Conservation (phyloP, 1,140 invertebrate species). For the Dicyema japonicum region DNA sequence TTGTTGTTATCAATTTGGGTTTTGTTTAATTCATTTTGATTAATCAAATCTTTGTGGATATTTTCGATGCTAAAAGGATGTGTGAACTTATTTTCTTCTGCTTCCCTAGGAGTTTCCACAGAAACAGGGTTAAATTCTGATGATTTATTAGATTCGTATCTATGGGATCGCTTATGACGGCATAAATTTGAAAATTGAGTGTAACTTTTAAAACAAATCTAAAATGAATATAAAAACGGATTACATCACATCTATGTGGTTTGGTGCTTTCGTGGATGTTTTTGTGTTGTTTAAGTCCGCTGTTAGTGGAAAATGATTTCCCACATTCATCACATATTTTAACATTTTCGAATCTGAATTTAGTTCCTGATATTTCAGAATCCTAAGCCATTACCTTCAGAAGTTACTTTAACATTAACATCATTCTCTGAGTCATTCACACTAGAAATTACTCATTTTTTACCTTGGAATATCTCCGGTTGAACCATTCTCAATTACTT, state of each 20-base stretch:
- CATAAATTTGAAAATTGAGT: constrained; percentile 98
- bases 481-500: no score
- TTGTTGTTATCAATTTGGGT: neutral
- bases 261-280: constrained; percentile 94
- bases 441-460: no score
- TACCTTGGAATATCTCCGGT: no score
- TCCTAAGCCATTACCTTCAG: no score
- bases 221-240: no score
- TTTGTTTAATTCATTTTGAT: neutral
- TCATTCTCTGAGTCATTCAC: no score
- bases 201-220: constrained; percentile 43
- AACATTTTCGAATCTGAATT: no score
- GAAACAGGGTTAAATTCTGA: neutral
- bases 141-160: neutral
- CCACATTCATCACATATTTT: no score
- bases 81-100: neutral
- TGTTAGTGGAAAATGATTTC: constrained; percentile 80
- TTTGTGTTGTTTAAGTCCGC: constrained; percentile 86
- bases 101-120: neutral
- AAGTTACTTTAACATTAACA: no score
- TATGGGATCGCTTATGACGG: constrained; percentile 84
- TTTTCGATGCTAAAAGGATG: neutral
- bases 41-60: neutral
- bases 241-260: constrained; percentile 41
- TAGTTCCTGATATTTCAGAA: no score